Base-by-base conservation (phyloP, 2,797 vertebrate species). In the Lateolabrax maculatus region DNA sequence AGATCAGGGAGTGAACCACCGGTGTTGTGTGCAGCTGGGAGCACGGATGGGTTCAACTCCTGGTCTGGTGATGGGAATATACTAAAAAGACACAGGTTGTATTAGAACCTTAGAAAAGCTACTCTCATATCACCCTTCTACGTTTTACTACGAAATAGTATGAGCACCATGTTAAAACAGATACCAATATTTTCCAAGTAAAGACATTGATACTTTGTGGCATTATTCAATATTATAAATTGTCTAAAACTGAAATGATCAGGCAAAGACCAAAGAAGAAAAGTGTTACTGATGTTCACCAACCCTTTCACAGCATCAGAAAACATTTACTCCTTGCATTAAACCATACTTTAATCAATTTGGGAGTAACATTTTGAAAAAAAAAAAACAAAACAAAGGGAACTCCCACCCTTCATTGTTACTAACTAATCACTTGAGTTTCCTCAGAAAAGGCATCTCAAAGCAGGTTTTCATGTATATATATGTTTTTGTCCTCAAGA, bases 21-120 rank as follows among this genome's bases (percentile, higher is more conserved):
- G 0, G 98, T 98, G 95, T 97, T 99, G 91, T 98, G 98, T 41
- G 97, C 80, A 19, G 94, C 96, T 0, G 98, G 98, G 72, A 98
- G 96, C 92, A 98, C 87, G 0, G 97, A 93, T 1, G 96, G 92
- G 81, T 95, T 96, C 90, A 95, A 94, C 83, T 98, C 98, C 96
- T 98, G 97, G 93, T 99, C 98, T 3, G 97, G 95, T 2, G 98
- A 99, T 0, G 98, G 98, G 83, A 97, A 99, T 83, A 99, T 99
- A 95, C 98, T 99, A 13, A 69, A 46, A 62, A 76, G 48, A 77
- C 2, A 69, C 29, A 16, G n/a, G 58, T 60, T 68, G 10, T 5
- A 46, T 80, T 55, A 78, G 8, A n/a, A 75, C 25, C 39, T 4
- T 5, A 51, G 41, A 49, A 68, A 9, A 37, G 8, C 39, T 34